Conservation (phyloP, 2,113 vertebrate species). For the Cryptoleucopteryx plumbea region DNA sequence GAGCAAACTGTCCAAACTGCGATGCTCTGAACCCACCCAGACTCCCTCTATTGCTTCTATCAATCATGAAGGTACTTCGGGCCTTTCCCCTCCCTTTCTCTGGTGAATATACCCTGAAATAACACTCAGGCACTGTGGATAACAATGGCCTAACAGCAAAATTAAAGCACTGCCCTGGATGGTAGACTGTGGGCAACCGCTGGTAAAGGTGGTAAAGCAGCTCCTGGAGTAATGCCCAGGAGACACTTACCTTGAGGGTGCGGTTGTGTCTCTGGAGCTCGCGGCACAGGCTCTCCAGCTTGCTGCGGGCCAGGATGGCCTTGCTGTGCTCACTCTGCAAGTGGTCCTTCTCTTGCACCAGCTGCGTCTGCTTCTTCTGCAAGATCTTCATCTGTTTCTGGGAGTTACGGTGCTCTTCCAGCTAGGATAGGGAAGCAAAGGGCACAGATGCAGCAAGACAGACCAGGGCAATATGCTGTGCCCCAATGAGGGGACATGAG, state of each 20-base stretch:
- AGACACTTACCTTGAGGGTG: conserved; percentile 85
- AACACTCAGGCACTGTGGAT: accelerated
- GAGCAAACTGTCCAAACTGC: accelerated
- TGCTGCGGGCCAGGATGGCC: conserved; percentile 94
- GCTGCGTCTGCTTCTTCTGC: conserved; percentile 95
- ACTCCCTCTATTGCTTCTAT: accelerated
- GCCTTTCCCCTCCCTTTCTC: background rate
- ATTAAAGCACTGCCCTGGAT: accelerated
- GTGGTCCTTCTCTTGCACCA: conserved; percentile 95
- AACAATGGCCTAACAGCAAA: accelerated
- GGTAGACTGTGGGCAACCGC: accelerated
- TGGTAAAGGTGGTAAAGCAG: background rate
- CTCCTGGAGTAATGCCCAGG: accelerated
- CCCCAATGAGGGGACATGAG: accelerated
- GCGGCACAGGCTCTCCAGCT: conserved; percentile 93
- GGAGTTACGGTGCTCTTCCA: conserved; percentile 92
- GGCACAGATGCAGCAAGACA: background rate
- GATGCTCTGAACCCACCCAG: no score
- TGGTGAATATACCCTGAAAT: accelerated
- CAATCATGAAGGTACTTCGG: background rate
- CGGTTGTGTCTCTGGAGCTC: conserved; percentile 97
- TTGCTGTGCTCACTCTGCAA: conserved; percentile 95
- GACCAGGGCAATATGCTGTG: background rate
- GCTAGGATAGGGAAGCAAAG: conserved; percentile 56
- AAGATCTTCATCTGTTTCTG: conserved; percentile 94